Evolutionary conservation across 2,113 vertebrate species (phyloP).

Genomic region (Phylloscopus trochiloides): DNA sequence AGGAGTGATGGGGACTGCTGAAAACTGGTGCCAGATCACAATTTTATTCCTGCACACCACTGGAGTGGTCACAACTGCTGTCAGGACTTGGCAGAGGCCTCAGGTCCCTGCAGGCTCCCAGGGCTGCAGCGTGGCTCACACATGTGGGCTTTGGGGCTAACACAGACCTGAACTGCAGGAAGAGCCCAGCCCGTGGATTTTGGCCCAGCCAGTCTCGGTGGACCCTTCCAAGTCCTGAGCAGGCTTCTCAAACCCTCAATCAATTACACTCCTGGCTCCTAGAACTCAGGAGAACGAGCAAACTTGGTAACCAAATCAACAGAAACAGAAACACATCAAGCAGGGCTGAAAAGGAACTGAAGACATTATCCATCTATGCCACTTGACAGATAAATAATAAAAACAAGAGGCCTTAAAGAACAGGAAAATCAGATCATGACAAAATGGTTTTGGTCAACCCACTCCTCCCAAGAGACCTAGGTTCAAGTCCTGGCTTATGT

Average conservation of each 20-base stretch:
- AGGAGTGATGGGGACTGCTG: background rate
- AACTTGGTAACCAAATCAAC: background rate
- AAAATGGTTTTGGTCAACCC: background rate
- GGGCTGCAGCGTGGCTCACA: background rate
- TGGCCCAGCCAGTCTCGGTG: background rate
- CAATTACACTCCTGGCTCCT: background rate
- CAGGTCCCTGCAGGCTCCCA: background rate
- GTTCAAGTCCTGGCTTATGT: slow-evolving; percentile 33
- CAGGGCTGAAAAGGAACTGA: background rate
- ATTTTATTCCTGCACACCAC: background rate
- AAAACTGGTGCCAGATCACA: background rate
- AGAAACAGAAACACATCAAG: background rate
- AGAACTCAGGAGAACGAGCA: background rate
- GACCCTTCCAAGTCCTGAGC: background rate
- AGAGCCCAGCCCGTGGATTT: background rate
- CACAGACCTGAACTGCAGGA: background rate
- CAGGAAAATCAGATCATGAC: background rate
- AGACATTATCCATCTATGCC: background rate
- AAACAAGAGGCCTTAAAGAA: background rate
- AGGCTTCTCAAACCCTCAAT: background rate
- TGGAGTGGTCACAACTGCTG: background rate
- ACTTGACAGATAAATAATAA: background rate
- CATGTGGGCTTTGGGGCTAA: background rate
- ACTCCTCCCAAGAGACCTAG: background rate
- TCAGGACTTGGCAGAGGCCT: background rate